Base-by-base conservation (phyloP, 1,140 invertebrate species). In the Nasonia longicornis region DNA sequence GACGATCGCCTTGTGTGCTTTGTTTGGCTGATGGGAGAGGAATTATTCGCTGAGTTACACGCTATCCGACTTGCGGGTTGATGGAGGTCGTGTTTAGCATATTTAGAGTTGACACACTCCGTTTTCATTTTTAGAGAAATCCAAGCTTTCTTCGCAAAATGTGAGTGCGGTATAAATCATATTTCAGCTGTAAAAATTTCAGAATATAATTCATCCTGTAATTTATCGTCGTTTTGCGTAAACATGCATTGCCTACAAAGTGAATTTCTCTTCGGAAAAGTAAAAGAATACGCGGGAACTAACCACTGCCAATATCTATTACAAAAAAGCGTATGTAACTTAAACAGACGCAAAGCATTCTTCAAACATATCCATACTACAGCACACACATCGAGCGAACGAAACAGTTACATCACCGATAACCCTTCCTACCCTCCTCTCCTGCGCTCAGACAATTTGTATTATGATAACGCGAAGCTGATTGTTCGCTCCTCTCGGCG, bases 401-500 rank as follows among this genome's bases (percentile, higher is more conserved):
- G 38, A 35, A 69, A 69, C 66, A 31, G 29, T 52, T 45, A 29
- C 2, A 71, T 63, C 77, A 48, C 69, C 4, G 38, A 38, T 71
- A 35, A 71, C 64, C 64, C 64, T 63, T 26, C 42, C 76, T 64
- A 35, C 45, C 67, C 3, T 26, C 12, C n/a, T 38, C 66, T 38
- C 58, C 26, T 7, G 3, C 16, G 7, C 42, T 8, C 58, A 22
- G 63, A 70, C 73, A 77, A 77, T 81, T 81, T 77, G 79, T 71
- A 71, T 63, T 42, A 42, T 22, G 74, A 71, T 77, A 77, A 76
- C 64, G 11, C 64, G 12, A 16, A 42, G 38, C 38, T 42, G 38
- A 42, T 42, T 42, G 38, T 42, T 42, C 31, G 31, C 31, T 35
- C 31, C 31, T 35, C 38, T 42, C 38, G 6, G 66, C 45, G 42